Evolutionary conservation across 2,113 vertebrate species (phyloP).

Genomic region (Apeltes quadracus): DNA sequence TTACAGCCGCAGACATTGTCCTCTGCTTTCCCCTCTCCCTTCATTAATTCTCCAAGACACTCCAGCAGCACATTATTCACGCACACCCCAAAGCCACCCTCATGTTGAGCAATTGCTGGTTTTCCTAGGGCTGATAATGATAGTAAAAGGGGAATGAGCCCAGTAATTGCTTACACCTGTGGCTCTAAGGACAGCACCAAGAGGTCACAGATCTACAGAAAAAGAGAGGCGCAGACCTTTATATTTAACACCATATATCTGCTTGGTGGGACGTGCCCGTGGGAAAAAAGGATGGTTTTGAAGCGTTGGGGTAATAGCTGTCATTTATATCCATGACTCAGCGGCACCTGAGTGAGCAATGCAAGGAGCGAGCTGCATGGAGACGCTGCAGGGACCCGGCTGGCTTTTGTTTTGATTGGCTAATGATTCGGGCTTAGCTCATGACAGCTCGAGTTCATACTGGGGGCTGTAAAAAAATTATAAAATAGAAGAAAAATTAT

Average conservation of each 20-base stretch:
- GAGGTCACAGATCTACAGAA: constrained; percentile 19
- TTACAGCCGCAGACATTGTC: constrained; percentile 36
- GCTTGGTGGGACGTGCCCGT: constrained; percentile 20
- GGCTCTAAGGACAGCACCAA: not conserved
- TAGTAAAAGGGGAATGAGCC: constrained; percentile 32
- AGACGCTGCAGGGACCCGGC: constrained; percentile 45
- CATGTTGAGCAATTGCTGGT: not conserved
- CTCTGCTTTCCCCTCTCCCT: constrained; percentile 29
- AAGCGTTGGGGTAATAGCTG: constrained; percentile 53
- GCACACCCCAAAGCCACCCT: not conserved
- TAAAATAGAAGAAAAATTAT: constrained; percentile 4
- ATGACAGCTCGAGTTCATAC: constrained; percentile 34
- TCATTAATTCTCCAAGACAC: constrained; percentile 40
- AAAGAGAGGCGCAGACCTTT: constrained; percentile 20
- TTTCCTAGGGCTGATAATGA: constrained; percentile 19
- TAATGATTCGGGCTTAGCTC: constrained; percentile 40
- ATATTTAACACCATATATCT: constrained; percentile 57
- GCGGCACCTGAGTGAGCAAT: constrained; percentile 54
- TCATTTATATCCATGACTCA: constrained; percentile 71
- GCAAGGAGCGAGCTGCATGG: constrained; percentile 44
- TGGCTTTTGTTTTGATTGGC: constrained; percentile 61
- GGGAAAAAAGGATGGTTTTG: constrained; percentile 32
- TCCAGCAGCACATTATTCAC: constrained; percentile 32
- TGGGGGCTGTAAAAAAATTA: constrained; percentile 27
- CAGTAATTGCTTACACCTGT: constrained; percentile 15